Evolutionary conservation across 2,113 vertebrate species (phyloP), one percentile per base, ranked within the genome.

Genomic region (Amazona guildingii): DNA sequence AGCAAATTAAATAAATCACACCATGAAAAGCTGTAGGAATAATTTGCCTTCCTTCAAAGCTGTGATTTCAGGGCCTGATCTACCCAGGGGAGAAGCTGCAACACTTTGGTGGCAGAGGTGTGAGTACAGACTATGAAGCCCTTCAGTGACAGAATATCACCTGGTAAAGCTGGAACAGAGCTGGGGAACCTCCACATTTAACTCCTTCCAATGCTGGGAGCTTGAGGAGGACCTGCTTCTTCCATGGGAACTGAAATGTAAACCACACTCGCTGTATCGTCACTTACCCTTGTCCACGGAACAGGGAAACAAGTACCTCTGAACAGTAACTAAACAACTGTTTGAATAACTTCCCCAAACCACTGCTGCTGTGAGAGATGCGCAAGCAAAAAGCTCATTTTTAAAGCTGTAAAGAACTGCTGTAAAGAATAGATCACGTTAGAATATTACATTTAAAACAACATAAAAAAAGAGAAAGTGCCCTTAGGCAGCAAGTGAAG

Each of bases 401-500:
- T 77, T 0, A 90, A 88, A 83, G 28, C 67, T 37, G 37, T 37
- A 67, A 69, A 20, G 49, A 48, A 77, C 11, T 20, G 62, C 92
- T 92, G 86, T 25, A 88, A 95, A 77, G 69, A 86, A 92, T 3
- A 15, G 1, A 81, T 7, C 49, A 77, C 0, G 29, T 94, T 90
- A 95, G 43, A n/a, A 68, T 59, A 93, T 5, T 35, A 72, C 43
- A 88, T 17, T 92, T 43, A 29, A 39, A 41, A 68, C 39, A 48
- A 59, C 82, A 35, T 0, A 7, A 3, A 44, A 17, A 28, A 57
- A 21, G 16, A 48, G 0, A 96, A 57, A 75, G 66, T 1, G 77
- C 92, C 88, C n/a, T 96, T 80, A 94, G 68, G 62, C 95, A 97
- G 95, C 54, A 95, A 96, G 84, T 63, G 5, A 85, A 97, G 33